A percentile compares a stretch with the other conserved stretches of the same genome.
Evolutionary conservation across 2,113 vertebrate genomes (phyloP).

Genomic region (Neogobius melanostomus): DNA sequence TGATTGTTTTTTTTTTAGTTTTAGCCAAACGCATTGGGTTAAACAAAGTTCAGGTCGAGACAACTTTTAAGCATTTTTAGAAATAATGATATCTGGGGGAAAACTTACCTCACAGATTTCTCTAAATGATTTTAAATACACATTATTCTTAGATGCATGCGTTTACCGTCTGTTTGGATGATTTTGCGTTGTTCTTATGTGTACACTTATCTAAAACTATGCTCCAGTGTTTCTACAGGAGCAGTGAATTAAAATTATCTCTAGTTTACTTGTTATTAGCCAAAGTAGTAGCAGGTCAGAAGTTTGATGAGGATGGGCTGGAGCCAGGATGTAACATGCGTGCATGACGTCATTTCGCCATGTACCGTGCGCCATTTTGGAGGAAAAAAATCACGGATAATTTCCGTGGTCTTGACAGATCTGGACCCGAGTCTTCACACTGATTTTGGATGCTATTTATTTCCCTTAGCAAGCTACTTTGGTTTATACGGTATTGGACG

Average conservation of each 20-base stretch:
- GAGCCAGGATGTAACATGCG: slow-evolving; percentile 71
- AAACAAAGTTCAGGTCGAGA: no score
- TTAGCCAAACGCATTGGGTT: no score
- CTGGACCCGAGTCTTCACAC: slow-evolving; percentile 67
- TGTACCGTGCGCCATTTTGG: slow-evolving; percentile 77
- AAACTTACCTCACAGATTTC: not conserved
- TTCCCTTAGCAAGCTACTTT: slow-evolving; percentile 52
- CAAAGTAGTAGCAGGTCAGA: not conserved
- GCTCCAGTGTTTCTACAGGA: no score
- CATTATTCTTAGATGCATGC: no score
- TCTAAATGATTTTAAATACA: not conserved
- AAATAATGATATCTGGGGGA: not conserved
- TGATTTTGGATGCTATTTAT: slow-evolving; percentile 69
- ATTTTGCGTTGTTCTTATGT: not conserved
- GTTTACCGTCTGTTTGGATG: not conserved
- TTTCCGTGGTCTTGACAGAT: slow-evolving; percentile 78
- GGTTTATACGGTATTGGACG: slow-evolving; percentile 52
- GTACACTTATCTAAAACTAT: no score
- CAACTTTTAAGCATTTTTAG: no score
- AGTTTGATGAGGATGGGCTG: slow-evolving; percentile 50
- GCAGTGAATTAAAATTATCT: slow-evolving; percentile 1
- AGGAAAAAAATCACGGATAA: slow-evolving; percentile 77
- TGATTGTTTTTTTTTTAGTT: no score
- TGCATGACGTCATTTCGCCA: slow-evolving; percentile 75
- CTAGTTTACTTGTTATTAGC: not conserved